Percentiles rank a stretch among this genome's conserved stretches.
phyloP scores from a whole-genome alignment of 92 coral and sea anemone genomes.

The Umimayanthus chanpuru region DNA sequence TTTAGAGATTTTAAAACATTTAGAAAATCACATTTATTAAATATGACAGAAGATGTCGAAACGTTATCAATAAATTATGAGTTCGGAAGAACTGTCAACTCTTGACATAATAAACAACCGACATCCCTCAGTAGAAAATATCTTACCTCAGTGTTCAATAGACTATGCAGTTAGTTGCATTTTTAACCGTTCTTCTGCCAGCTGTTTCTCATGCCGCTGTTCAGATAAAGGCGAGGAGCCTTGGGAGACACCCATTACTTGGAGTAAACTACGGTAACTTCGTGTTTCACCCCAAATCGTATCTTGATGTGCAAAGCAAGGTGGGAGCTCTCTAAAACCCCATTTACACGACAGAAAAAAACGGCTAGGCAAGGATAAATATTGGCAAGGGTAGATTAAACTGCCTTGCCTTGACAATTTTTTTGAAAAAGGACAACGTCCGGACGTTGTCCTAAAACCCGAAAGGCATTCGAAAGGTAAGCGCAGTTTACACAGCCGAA shows the following conservation, averaged over 20 bases:
- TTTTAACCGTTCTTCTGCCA: neutral
- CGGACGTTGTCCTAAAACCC: too few relatives aligned
- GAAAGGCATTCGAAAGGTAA: too few relatives aligned
- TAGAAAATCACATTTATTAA: too few relatives aligned
- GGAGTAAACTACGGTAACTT: constrained; percentile 9
- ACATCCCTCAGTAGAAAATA: neutral
- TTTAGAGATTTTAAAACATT: too few relatives aligned
- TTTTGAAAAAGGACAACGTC: too few relatives aligned
- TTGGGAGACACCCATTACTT: neutral
- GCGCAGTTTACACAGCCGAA: too few relatives aligned
- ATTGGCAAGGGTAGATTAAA: too few relatives aligned
- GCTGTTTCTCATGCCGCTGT: neutral
- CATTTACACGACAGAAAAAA: too few relatives aligned
- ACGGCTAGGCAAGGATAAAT: too few relatives aligned
- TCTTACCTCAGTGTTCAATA: neutral
- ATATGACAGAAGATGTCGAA: neutral
- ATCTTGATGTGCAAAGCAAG: neutral
- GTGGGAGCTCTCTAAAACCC: neutral
- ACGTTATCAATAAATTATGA: neutral
- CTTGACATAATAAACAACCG: neutral
- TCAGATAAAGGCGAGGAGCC: neutral
- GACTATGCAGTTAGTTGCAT: neutral
- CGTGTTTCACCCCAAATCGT: neutral
- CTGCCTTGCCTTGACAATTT: too few relatives aligned
- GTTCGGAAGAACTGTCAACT: neutral